Conservation (phyloP, 1,140 invertebrate genomes). For the Stenopsyche tienmushanensis region DNA sequence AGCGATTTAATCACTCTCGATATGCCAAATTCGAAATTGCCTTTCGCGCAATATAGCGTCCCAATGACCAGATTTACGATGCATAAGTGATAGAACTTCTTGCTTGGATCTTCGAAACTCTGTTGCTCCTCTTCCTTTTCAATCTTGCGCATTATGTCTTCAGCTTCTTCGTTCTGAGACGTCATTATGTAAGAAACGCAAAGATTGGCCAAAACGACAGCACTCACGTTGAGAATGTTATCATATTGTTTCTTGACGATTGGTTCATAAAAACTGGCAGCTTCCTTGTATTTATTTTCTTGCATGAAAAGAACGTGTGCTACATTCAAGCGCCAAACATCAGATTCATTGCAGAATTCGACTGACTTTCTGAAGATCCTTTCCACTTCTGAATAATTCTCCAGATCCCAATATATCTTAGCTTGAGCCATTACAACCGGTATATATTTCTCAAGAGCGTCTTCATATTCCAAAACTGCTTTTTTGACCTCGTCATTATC, state of each 20-base stretch:
- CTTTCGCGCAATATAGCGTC: conserved; percentile 97
- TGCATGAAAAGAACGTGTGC: conserved; percentile 99
- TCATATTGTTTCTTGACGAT: conserved; percentile 97
- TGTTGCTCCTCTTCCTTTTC: conserved; percentile 96
- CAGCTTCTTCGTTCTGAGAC: conserved; percentile 97
- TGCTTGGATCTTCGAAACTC: conserved; percentile 89
- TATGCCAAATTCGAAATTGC: conserved; percentile 99
- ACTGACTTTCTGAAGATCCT: conserved; percentile 94
- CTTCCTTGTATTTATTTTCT: conserved; percentile 98
- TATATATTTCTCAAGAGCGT: conserved; percentile 84
- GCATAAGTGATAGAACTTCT: conserved; percentile 95
- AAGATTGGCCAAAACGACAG: conserved; percentile 95
- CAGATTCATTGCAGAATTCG: conserved; percentile 97
- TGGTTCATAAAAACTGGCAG: conserved; percentile 97
- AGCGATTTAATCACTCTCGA: conserved; percentile 95
- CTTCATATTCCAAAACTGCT: conserved; percentile 91
- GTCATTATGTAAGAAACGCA: conserved; percentile 99
- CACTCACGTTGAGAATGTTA: conserved; percentile 92
- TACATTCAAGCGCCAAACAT: conserved; percentile 96
- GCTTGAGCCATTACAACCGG: conserved; percentile 98
- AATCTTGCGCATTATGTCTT: conserved; percentile 97
- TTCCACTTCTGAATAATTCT: conserved; percentile 93
- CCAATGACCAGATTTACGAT: conserved; percentile 99
- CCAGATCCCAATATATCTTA: conserved; percentile 98
- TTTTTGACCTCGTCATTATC: conserved; percentile 88